Base-by-base conservation (phyloP, 2,113 vertebrate genomes). In the Marcusenius ussheri region DNA sequence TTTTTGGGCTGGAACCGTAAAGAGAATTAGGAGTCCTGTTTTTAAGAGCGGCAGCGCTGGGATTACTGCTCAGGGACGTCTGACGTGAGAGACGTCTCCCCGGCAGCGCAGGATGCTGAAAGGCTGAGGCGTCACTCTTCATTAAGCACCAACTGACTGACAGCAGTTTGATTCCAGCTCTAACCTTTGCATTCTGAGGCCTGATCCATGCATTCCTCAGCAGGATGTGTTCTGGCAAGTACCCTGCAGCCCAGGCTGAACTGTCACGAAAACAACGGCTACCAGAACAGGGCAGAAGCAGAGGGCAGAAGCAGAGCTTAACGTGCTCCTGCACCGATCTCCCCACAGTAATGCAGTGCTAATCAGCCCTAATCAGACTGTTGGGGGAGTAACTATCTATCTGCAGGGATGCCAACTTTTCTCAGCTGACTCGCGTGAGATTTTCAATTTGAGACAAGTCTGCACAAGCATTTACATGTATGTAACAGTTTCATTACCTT, bases 71-170 rank as follows among this genome's bases (percentile, higher is more conserved):
- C 94, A 95, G 95, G 93, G 94, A 96, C 95, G 98, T 97, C 95
- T 94, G 94, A 97, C 94, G 89, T 97, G 97, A 98, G 97, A 96
- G 94, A 94, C 93, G 91, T 91, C 94, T 95, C 97, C 95, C 95
- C 24, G n/a, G 9, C 58, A 66, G 58, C 58, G 11, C 62, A 70
- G 62, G 13, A 27, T 66, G 58, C 0, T 10, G 62, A 31, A 27
- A 13, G 62, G 62, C n/a, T 98, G 97, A 97, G 96, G 95, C 95
- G 96, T 98, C 97, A 97, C 92, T 95, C 94, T 94, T 89, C 93
- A 97, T 98, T 97, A 97, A 92, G 93, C 91, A 97, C 96, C 97
- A 95, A 94, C 15, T 24, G 93, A 88, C 93, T 92, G 95, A 94
- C 96, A 95, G 95, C 90, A 80, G 89, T 93, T 42, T 93, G 93